Percentiles rank a stretch among this genome's conserved stretches.
Evolutionary conservation across 2,113 vertebrate genomes (phyloP).

Genomic region (Ancistrus triradiatus): DNA sequence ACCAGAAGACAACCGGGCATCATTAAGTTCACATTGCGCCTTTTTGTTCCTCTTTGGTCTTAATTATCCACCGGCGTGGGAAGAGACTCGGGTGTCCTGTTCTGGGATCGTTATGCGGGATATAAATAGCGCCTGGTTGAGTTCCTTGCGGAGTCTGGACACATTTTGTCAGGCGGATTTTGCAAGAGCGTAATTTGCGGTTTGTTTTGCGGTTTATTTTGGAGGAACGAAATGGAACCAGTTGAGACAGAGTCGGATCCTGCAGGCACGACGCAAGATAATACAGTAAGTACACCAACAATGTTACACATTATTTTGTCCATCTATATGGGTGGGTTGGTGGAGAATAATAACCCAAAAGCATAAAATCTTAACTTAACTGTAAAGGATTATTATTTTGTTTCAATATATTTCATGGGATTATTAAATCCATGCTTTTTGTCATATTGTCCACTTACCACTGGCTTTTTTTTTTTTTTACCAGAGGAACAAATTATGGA

Average conservation of each 20-base stretch:
- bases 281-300: conserved; percentile 10
- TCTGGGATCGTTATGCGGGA: background rate
- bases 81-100: conserved; percentile 19
- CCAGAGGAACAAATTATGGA: no score
- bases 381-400: no score
- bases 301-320: no score
- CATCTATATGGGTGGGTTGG: no score
- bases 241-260: background rate
- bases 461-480: no score
- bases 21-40: background rate
- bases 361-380: no score
- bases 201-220: background rate
- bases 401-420: no score
- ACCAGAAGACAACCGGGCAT: conserved; percentile 1
- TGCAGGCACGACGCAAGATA: no score
- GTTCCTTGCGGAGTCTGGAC: background rate
- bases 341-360: no score
- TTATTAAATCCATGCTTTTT: no score
- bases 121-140: background rate
- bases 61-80: conserved; percentile 36
- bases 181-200: no score
- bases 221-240: background rate
- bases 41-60: conserved; percentile 11
- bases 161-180: background rate
- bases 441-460: no score